Evolutionary conservation across 2,888 invertebrate genomes (phyloP), one percentile per base, ranked within the genome.

Genomic region (Watsonalla cultraria): DNA sequence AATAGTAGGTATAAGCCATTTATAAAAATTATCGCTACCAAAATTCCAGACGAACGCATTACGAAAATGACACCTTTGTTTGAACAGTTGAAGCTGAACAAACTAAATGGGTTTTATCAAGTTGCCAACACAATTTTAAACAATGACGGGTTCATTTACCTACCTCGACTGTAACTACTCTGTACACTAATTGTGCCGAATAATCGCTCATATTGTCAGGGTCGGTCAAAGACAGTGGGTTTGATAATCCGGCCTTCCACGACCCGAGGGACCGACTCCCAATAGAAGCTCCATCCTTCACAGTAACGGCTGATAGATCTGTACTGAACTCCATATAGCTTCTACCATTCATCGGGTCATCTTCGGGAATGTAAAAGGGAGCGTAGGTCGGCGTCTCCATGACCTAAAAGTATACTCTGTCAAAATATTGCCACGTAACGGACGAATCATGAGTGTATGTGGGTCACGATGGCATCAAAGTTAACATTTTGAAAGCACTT

Each of bases 91-190:
- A 74, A 67, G 70, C 73, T 76, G 77, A 71, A 76, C 66, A 78
- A 78, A 80, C 74, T 67, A 56, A 72, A 66, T 55, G 72, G 74
- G 65, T 77, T 73, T 80, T 82, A 84, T 84, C 80, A 75, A 64
- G 70, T 75, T 74, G 69, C 64, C 65, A 73, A 74, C 70, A 68
- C 69, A 72, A 74, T 76, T 71, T 79, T 69, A 77, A 78, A 80
- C 78, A 80, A 78, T 66, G 59, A 55, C 24, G 72, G 75, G 84
- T 82, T 87, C 84, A 74, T 86, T 84, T 74, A 91, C 92, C 90
- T 86, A 97, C 97, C 91, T 95, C 92, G 34, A 97, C 94, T 0
- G 97, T 96, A 51, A 95, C 95, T 52, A 98, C 94, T 64, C 96
- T 92, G 85, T 97, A 98, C n/a, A 96, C 95, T 37, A 95, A 93